phyloP scores from a whole-genome alignment of 2,113 vertebrate genomes.

The Scomber japonicus region DNA sequence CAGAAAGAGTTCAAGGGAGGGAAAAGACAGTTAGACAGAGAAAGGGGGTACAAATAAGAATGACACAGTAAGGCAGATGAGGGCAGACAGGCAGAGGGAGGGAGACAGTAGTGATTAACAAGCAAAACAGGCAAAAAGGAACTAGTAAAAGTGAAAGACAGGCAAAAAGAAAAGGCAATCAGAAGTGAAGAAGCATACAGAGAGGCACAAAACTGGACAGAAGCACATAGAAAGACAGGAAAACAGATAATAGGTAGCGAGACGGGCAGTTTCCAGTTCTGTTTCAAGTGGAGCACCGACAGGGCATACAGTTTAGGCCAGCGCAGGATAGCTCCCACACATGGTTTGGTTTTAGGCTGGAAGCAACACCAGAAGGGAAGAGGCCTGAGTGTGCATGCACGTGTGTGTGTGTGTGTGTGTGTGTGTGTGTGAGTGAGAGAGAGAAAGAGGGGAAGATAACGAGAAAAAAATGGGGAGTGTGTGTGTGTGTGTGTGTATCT shows the following conservation, averaged over 20 bases:
- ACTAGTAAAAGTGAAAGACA: background rate
- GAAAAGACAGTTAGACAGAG: conserved; percentile 16
- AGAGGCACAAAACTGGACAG: background rate
- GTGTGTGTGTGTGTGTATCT: conserved; percentile 17
- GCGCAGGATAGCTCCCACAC: conserved; percentile 65
- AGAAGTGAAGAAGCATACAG: background rate
- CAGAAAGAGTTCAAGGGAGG: conserved; percentile 47
- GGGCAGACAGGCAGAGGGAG: conserved; percentile 10
- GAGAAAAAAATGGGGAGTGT: background rate
- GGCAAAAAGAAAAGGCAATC: background rate
- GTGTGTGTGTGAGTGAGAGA: background rate
- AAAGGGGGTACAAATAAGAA: conserved; percentile 20
- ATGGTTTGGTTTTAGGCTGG: conserved; percentile 77
- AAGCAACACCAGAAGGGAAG: conserved; percentile 70
- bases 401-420: background rate
- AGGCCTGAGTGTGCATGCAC: conserved; percentile 33
- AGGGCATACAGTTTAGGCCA: conserved; percentile 50
- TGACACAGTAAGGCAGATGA: conserved; percentile 14
- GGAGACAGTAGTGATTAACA: conserved; percentile 26
- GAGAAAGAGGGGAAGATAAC: conserved; percentile 18
- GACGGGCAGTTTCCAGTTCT: background rate
- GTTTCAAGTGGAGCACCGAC: conserved; percentile 13
- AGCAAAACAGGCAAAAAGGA: conserved; percentile 14
- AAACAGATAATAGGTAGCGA: background rate
- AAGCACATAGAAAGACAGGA: background rate